Evolutionary conservation across 2,888 invertebrate species (phyloP).

Genomic region (Clitarchus hookeri): DNA sequence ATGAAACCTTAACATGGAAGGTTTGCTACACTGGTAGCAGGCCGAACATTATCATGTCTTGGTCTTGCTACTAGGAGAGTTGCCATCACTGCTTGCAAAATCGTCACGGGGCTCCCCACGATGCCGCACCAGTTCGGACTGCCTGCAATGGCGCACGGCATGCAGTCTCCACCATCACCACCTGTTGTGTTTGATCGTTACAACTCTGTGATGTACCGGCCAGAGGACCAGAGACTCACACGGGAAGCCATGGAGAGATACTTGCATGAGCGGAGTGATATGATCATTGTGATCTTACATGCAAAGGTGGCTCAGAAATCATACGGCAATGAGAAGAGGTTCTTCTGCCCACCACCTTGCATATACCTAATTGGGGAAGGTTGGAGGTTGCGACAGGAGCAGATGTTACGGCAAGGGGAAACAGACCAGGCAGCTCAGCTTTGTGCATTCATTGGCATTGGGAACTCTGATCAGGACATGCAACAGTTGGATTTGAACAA

Average conservation of each 20-base stretch:
- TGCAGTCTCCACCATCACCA: slow-evolving; percentile 82
- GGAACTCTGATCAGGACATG: slow-evolving; percentile 98
- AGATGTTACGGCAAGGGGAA: slow-evolving; percentile 88
- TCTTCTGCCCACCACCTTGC: slow-evolving; percentile 99
- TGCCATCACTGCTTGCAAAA: background rate
- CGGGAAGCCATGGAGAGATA: slow-evolving; percentile 97
- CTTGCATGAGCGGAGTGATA: slow-evolving; percentile 89
- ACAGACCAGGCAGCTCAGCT: slow-evolving; percentile 89
- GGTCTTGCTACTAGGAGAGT: background rate
- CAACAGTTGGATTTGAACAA: slow-evolving; percentile 96
- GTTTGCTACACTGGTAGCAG: slow-evolving; percentile 41
- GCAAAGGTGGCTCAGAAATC: slow-evolving; percentile 99
- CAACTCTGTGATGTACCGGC: slow-evolving; percentile 59
- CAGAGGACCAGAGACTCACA: slow-evolving; percentile 82
- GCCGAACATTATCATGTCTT: background rate
- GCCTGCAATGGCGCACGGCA: slow-evolving; percentile 69
- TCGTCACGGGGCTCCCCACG: slow-evolving; percentile 52
- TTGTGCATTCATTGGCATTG: slow-evolving; percentile 99
- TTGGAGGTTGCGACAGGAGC: slow-evolving; percentile 94
- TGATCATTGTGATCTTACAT: slow-evolving; percentile 96
- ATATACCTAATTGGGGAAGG: slow-evolving; percentile 98
- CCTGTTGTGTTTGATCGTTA: slow-evolving; percentile 68
- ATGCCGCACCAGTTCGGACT: slow-evolving; percentile 84
- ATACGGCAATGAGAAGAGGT: slow-evolving; percentile 98
- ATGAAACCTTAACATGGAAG: slow-evolving; percentile 15